These are phyloP conservation scores for Bursaphelenchus okinawaensis DNA, from an alignment of 2,888 invertebrate species.

Conservation along the genomic window DNA sequence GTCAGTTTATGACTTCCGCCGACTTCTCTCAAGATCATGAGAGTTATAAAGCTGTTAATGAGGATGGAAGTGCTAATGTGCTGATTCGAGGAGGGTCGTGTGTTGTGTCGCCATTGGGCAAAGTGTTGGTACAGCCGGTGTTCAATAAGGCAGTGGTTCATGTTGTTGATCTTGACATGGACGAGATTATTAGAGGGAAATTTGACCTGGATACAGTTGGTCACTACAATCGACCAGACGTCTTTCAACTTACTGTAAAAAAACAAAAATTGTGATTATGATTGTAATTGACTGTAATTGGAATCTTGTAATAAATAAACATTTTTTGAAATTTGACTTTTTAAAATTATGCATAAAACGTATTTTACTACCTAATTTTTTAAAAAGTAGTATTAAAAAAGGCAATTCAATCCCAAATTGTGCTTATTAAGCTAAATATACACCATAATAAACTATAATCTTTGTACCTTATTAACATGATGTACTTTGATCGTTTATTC, in stretches of 20 bases:
- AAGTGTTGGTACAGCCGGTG: constrained; percentile 40
- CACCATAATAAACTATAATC: too few relatives aligned
- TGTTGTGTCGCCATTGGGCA: constrained; percentile 46
- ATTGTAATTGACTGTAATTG: too few relatives aligned
- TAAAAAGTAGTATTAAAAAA: too few relatives aligned
- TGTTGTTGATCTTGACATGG: constrained; percentile 28
- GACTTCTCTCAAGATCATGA: constrained; percentile 43
- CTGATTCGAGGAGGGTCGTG: constrained; percentile 52
- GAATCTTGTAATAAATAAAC: too few relatives aligned
- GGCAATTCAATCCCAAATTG: too few relatives aligned
- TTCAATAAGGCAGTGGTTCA: constrained; percentile 23
- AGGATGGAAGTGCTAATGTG: constrained; percentile 19
- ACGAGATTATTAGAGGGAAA: constrained; percentile 25
- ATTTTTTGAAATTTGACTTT: too few relatives aligned
- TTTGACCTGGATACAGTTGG: constrained; percentile 35
- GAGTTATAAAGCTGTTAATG: not conserved
- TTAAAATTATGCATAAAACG: too few relatives aligned
- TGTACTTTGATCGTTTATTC: too few relatives aligned
- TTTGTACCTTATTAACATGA: too few relatives aligned
- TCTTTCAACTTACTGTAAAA: constrained; percentile 28
- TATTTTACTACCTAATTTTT: too few relatives aligned
- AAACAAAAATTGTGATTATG: constrained; percentile 13
- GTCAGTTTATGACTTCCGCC: constrained; percentile 40
- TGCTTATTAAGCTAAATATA: too few relatives aligned
- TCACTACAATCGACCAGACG: constrained; percentile 33